Evolutionary conservation across 1,140 invertebrate genomes (phyloP).

Genomic region (Andrena cerasifolii): DNA sequence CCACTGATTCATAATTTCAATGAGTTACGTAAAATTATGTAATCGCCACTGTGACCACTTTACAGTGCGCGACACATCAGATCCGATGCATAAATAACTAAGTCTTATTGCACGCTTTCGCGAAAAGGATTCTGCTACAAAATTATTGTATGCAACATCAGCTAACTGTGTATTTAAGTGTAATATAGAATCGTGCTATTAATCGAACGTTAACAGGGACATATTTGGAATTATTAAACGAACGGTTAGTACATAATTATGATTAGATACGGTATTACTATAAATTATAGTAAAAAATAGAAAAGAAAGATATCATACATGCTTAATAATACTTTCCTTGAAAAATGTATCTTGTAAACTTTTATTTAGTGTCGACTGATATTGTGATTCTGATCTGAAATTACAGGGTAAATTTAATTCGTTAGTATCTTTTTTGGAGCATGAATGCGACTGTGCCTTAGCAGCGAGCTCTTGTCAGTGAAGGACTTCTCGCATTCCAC

Average conservation of each 20-base stretch:
- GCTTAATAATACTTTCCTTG: conserved; percentile 15
- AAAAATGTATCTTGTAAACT: conserved; percentile 4
- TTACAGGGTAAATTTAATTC: conserved; percentile 39
- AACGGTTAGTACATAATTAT: conserved; percentile 20
- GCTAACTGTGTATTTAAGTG: conserved; percentile 12
- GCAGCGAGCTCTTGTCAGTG: conserved; percentile 87
- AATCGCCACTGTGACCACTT: background rate
- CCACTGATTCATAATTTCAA: conserved; percentile 10
- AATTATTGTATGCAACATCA: conserved; percentile 19
- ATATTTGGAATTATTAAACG: conserved; percentile 26
- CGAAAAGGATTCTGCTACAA: background rate
- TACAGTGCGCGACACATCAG: conserved; percentile 9
- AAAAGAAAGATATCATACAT: conserved; percentile 29
- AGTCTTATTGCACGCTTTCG: conserved; percentile 1
- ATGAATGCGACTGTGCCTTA: conserved; percentile 84
- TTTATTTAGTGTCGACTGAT: conserved; percentile 10
- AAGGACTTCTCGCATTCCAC: conserved; percentile 87
- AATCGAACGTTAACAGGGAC: conserved; percentile 6
- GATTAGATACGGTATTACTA: background rate
- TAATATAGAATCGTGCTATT: background rate
- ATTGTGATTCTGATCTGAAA: background rate
- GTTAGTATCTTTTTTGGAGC: conserved; percentile 75
- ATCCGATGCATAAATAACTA: background rate
- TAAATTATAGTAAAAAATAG: conserved; percentile 32
- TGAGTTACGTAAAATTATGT: background rate